phyloP scores from a whole-genome alignment of 1,140 invertebrate species.

The Leptinotarsa undecemlineata region DNA sequence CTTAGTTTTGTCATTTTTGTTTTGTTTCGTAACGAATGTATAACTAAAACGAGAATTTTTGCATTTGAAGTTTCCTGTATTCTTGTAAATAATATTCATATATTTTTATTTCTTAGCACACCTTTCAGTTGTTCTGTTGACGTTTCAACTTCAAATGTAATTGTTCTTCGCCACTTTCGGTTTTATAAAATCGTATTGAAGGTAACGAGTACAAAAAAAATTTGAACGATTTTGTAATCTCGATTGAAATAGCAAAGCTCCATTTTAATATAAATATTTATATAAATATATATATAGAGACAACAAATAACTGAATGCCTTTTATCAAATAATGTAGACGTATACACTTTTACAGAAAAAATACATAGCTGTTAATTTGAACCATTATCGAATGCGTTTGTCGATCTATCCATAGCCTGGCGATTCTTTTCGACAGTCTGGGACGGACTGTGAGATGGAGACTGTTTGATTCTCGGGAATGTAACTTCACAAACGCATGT shows the following conservation, averaged over 20 bases:
- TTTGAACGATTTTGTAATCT: conserved; percentile 46
- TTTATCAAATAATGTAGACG: conserved; percentile 55
- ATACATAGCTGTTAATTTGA: conserved; percentile 51
- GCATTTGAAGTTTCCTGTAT: conserved; percentile 34
- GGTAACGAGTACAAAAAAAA: conserved; percentile 41
- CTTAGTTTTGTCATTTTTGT: conserved; percentile 30
- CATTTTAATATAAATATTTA: conserved; percentile 51
- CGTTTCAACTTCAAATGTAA: conserved; percentile 36
- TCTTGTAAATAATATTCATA: conserved; percentile 25
- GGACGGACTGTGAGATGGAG: too few relatives aligned
- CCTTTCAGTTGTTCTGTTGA: conserved; percentile 31
- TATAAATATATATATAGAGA: conserved; percentile 50
- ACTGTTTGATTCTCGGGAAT: neutral
- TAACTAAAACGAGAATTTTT: conserved; percentile 29
- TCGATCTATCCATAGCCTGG: neutral
- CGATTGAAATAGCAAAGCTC: conserved; percentile 38
- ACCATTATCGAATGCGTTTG: conserved; percentile 21
- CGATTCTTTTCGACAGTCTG: neutral
- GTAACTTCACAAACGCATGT: conserved; percentile 21
- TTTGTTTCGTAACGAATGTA: conserved; percentile 20
- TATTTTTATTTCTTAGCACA: conserved; percentile 30
- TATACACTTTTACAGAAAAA: conserved; percentile 56
- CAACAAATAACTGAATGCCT: conserved; percentile 56
- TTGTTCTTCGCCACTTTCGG: conserved; percentile 29
- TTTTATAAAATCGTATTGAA: conserved; percentile 43